Conservation (phyloP, 2,797 vertebrate species). For the Rhinichthys osculus region DNA sequence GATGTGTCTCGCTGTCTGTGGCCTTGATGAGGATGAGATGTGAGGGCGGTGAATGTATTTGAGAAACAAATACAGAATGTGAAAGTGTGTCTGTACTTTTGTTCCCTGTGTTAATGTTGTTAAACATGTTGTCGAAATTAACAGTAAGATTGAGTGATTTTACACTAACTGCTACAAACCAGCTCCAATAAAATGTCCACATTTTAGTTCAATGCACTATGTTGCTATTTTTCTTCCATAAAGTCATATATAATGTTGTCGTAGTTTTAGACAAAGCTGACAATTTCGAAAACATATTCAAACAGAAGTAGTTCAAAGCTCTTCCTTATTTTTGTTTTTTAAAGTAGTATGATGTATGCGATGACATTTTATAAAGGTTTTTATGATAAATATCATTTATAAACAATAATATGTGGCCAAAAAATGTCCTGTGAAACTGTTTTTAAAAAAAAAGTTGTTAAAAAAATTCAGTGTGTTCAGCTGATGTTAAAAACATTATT, state of each 20-base stretch:
- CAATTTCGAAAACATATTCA: not conserved
- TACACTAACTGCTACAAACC: not conserved
- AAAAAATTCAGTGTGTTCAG: not conserved
- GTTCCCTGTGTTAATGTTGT: not conserved
- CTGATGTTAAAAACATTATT: not conserved
- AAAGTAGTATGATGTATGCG: too few species aligned
- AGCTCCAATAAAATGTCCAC: not conserved
- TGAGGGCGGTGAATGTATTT: not conserved
- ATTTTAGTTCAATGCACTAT: not conserved
- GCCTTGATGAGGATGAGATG: slow-evolving; percentile 47
- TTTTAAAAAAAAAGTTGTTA: not conserved
- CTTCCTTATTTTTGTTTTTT: too few species aligned
- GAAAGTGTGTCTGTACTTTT: not conserved
- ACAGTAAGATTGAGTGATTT: not conserved
- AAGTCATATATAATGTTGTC: not conserved
- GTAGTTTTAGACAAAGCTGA: not conserved
- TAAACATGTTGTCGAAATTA: not conserved
- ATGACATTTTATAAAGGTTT: not conserved
- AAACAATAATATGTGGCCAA: not conserved
- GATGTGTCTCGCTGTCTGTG: slow-evolving; percentile 48
- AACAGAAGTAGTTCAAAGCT: too few species aligned
- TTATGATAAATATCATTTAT: not conserved
- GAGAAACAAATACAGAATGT: not conserved
- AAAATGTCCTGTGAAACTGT: too few species aligned
- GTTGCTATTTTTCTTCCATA: not conserved